Evolutionary conservation across 2,797 vertebrate species (phyloP).

Genomic region (Centroberyx gerrardi): DNA sequence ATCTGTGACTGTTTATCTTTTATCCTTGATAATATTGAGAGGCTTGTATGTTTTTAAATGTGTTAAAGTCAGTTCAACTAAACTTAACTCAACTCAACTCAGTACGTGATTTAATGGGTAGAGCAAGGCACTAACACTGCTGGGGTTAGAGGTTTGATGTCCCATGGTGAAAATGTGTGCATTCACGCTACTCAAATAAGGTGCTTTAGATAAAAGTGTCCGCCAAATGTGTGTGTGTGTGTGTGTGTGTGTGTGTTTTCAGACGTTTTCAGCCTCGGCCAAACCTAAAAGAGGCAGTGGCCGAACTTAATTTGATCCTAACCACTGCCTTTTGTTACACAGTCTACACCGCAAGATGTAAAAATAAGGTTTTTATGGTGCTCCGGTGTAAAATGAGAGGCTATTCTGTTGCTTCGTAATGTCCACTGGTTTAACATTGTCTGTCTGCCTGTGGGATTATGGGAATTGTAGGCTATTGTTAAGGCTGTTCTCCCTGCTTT

Average conservation of each 20-base stretch:
- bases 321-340: slow-evolving; percentile 3
- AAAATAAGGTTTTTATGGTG: slow-evolving; percentile 30
- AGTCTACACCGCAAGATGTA: slow-evolving; percentile 25
- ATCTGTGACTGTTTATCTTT: no score
- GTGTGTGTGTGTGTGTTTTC: neutral
- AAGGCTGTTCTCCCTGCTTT: slow-evolving; percentile 12
- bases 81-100: no score
- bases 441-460: slow-evolving; percentile 50
- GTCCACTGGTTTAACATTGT: neutral
- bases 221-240: no score
- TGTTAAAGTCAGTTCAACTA: no score
- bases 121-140: no score
- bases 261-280: neutral
- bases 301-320: slow-evolving; percentile 21
- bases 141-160: no score
- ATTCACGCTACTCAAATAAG: no score
- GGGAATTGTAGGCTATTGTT: slow-evolving; percentile 67
- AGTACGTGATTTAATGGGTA: no score
- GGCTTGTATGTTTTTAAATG: no score
- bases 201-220: no score
- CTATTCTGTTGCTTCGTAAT: slow-evolving; percentile 1
- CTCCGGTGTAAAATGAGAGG: slow-evolving; percentile 25
- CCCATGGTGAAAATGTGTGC: no score
- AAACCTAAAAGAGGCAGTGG: slow-evolving; percentile 18
- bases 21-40: no score